Percentiles rank a stretch among this genome's conserved stretches.
phyloP scores from a whole-genome alignment of 2,888 invertebrate genomes.

The Mayetiola destructor region DNA sequence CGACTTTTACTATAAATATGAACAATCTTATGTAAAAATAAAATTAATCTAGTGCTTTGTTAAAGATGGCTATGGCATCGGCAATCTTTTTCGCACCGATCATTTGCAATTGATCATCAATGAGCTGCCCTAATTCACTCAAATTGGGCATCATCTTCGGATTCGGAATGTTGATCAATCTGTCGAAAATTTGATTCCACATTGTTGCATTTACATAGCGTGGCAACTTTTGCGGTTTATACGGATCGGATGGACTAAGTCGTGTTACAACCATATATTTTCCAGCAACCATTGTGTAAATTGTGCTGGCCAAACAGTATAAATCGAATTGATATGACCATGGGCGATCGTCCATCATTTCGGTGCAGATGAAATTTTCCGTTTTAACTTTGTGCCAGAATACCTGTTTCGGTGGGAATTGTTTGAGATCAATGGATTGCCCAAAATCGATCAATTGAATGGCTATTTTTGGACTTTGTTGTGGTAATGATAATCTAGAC shows the following conservation, averaged over 20 bases:
- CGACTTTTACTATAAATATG: no score
- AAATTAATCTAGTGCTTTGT: neutral
- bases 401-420: slow-evolving; percentile 60
- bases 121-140: neutral
- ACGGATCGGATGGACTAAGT: neutral
- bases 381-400: slow-evolving; percentile 47
- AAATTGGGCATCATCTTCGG: neutral
- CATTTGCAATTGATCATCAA: neutral
- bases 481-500: neutral
- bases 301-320: slow-evolving; percentile 75
- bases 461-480: slow-evolving; percentile 33
- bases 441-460: slow-evolving; percentile 89
- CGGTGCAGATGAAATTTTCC: slow-evolving; percentile 67
- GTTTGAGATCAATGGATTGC: slow-evolving; percentile 81
- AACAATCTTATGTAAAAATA: neutral
- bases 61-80: neutral
- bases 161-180: neutral
- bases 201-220: neutral
- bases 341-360: slow-evolving; percentile 78
- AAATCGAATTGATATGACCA: slow-evolving; percentile 93
- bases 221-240: slow-evolving; percentile 5
- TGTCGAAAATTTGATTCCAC: neutral
- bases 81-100: neutral
- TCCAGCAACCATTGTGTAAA: slow-evolving; percentile 75
- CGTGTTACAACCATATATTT: slow-evolving; percentile 68